phyloP scores from a whole-genome alignment of 2,113 vertebrate species.

The Plotosus lineatus region DNA sequence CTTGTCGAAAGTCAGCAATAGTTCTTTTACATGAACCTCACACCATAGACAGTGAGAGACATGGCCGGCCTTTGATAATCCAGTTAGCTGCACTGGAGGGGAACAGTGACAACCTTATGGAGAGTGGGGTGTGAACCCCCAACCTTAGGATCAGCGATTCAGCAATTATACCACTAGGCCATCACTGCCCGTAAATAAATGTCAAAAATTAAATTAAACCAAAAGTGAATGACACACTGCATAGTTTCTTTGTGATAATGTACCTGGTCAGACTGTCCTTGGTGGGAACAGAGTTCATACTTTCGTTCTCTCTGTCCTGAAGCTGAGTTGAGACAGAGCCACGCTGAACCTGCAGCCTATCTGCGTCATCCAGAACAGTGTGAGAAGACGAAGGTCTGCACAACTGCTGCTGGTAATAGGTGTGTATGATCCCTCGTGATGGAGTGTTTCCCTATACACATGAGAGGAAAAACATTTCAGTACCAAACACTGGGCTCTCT shows the following conservation, averaged over 20 bases:
- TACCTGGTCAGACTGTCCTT: conserved; percentile 83
- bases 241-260: not conserved
- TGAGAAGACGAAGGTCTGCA: conserved; percentile 81
- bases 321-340: conserved; percentile 37
- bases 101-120: too few species aligned
- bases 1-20: too few species aligned
- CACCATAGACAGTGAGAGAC: too few species aligned
- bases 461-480: not conserved
- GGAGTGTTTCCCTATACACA: conserved; percentile 81
- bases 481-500: not conserved
- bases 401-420: conserved; percentile 90
- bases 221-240: not conserved
- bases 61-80: too few species aligned
- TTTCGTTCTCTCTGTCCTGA: conserved; percentile 72
- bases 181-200: too few species aligned
- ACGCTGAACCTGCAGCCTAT: conserved; percentile 34
- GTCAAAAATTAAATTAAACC: not conserved
- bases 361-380: conserved; percentile 73
- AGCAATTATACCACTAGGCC: too few species aligned
- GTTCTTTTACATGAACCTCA: too few species aligned
- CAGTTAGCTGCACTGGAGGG: too few species aligned
- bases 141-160: too few species aligned
- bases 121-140: too few species aligned
- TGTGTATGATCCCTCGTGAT: conserved; percentile 85
- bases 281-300: conserved; percentile 73